Percentiles rank a stretch among this genome's conserved stretches.
Conservation (phyloP, 2,888 invertebrate genomes). For the Tachina grossa region DNA sequence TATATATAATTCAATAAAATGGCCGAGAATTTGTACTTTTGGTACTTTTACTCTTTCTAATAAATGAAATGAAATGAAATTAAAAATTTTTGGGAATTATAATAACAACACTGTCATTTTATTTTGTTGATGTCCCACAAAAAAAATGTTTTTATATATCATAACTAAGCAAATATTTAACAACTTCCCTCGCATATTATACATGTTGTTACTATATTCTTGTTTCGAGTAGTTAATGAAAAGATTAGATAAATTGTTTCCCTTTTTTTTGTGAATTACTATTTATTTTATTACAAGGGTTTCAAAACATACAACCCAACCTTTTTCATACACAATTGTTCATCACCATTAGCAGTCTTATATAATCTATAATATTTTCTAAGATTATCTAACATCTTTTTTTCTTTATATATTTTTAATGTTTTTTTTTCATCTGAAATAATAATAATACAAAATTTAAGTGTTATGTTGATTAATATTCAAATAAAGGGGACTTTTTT, state of each 20-base stretch:
- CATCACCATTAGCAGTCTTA: background rate
- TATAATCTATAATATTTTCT: background rate
- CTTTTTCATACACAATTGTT: background rate
- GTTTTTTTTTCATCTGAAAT: background rate
- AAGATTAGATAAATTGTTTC: constrained; percentile 26
- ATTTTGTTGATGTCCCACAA: no score
- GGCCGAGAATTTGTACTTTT: no score
- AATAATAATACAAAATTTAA: background rate
- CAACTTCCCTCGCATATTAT: background rate
- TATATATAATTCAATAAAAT: no score
- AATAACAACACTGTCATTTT: no score
- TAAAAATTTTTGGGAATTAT: no score
- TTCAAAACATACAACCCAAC: background rate
- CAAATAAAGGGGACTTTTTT: background rate
- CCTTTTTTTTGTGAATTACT: background rate
- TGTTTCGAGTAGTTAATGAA: constrained; percentile 17
- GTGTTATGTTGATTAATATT: no score
- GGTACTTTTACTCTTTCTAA: no score
- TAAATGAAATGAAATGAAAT: no score
- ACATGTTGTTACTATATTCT: background rate
- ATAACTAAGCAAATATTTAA: background rate
- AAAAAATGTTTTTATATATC: no score
- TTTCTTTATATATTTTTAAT: background rate
- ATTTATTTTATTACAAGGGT: background rate
- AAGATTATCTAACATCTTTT: background rate